Conservation (phyloP, 2,888 invertebrate species). For the Polyploca ridens region DNA sequence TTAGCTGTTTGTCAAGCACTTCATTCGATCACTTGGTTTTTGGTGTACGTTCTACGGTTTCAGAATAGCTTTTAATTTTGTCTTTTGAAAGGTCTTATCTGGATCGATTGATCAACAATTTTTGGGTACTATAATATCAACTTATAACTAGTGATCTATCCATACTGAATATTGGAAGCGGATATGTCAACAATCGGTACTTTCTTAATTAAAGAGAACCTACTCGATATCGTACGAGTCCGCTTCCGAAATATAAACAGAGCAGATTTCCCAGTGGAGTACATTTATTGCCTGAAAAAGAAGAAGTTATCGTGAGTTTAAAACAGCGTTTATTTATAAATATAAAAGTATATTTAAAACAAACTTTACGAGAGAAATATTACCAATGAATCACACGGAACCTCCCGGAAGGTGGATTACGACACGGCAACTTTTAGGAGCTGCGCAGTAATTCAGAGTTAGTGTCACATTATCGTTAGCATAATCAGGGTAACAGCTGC, state of each 20-base stretch:
- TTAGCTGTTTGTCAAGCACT: not conserved
- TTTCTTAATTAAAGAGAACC: not conserved
- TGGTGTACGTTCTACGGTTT: not conserved
- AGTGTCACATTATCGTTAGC: slow-evolving; percentile 63
- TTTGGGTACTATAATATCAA: too few species aligned
- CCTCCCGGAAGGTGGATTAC: slow-evolving; percentile 25
- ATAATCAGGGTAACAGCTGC: slow-evolving; percentile 58
- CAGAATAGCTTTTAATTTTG: not conserved
- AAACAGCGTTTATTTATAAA: slow-evolving; percentile 1
- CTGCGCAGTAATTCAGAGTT: slow-evolving; percentile 44
- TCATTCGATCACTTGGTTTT: not conserved
- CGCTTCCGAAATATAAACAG: not conserved
- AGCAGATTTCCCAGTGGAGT: not conserved
- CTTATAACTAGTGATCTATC: too few species aligned
- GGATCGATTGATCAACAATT: too few species aligned
- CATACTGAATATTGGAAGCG: not conserved
- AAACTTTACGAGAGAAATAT: slow-evolving; percentile 12
- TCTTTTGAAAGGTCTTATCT: too few species aligned
- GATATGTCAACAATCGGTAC: not conserved
- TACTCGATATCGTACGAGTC: slow-evolving; percentile 2
- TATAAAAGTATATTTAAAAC: slow-evolving; percentile 8
- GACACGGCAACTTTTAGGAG: slow-evolving; percentile 25
- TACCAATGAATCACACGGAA: slow-evolving; percentile 15
- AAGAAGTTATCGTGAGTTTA: not conserved
- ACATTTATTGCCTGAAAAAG: not conserved